Conservation (phyloP, 2,113 vertebrate species). For the Phoenicopterus ruber region DNA sequence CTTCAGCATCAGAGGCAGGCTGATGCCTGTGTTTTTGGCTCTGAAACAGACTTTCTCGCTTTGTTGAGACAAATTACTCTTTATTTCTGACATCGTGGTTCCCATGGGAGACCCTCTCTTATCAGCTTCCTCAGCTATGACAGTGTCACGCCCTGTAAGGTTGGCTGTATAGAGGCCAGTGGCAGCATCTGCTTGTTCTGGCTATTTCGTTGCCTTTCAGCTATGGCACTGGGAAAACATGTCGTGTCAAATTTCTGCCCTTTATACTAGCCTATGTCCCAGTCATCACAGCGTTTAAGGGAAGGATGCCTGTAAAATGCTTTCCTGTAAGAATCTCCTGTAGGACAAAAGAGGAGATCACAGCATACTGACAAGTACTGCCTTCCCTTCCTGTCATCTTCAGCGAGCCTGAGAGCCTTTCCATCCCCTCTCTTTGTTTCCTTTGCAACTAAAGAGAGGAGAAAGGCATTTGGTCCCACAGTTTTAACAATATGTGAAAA, state of each 20-base stretch:
- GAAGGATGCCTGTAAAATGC: neutral
- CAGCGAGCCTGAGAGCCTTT: neutral
- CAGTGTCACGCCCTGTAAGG: neutral
- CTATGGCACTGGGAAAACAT: neutral
- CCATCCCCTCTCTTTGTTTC: neutral
- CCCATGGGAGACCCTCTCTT: neutral
- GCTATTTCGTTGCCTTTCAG: neutral
- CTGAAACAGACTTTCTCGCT: neutral
- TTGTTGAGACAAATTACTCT: neutral
- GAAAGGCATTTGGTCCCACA: neutral
- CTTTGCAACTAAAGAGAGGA: neutral
- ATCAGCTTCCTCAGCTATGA: neutral
- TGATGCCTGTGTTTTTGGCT: neutral
- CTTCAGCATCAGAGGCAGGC: neutral
- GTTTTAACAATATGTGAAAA: neutral
- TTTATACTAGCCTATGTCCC: neutral
- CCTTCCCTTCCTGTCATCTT: neutral
- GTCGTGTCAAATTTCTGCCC: neutral
- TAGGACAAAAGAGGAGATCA: neutral
- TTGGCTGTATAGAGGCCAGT: neutral
- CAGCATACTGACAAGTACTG: neutral
- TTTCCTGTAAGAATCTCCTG: neutral
- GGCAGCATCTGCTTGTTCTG: neutral
- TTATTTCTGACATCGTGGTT: neutral
- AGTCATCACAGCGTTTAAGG: neutral